phyloP scores from a whole-genome alignment of 2,888 invertebrate species.

The Dolichomitus sp. region DNA sequence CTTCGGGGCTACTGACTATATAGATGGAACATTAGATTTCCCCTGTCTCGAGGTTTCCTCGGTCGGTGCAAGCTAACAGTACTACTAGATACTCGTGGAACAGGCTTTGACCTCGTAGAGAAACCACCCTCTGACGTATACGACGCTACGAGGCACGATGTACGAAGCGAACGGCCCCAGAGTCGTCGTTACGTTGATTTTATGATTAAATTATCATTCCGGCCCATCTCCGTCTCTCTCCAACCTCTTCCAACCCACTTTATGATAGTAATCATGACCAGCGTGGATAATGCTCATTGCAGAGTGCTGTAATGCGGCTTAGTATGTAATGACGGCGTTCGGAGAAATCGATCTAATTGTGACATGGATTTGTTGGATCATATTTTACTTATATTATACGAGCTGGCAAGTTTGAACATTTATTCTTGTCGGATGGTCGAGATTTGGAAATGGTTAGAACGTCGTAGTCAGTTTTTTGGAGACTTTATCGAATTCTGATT shows the following conservation, averaged over 20 bases:
- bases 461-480: too few species aligned
- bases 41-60: constrained; percentile 16
- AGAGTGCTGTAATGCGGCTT: not conserved
- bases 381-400: too few species aligned
- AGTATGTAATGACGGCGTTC: constrained; percentile 20
- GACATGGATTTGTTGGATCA: constrained; percentile 4
- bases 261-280: not conserved
- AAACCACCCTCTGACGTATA: constrained; percentile 25
- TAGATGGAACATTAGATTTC: constrained; percentile 43
- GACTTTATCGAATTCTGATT: too few species aligned
- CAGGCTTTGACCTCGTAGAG: not conserved
- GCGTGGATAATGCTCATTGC: constrained; percentile 24
- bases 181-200: constrained; percentile 49
- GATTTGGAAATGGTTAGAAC: too few species aligned
- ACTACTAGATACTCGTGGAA: not conserved
- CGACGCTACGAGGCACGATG: constrained; percentile 1
- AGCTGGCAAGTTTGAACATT: too few species aligned
- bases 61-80: not conserved
- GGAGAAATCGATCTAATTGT: constrained; percentile 11
- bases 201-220: constrained; percentile 55
- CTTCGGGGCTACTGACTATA: constrained; percentile 39
- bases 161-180: constrained; percentile 20
- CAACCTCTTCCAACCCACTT: constrained; percentile 9
- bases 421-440: too few species aligned
- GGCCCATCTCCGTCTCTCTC: not conserved